These are phyloP conservation scores for Berghia stephanieae DNA, from an alignment of 1,140 invertebrate species.

Conservation along the genomic window DNA sequence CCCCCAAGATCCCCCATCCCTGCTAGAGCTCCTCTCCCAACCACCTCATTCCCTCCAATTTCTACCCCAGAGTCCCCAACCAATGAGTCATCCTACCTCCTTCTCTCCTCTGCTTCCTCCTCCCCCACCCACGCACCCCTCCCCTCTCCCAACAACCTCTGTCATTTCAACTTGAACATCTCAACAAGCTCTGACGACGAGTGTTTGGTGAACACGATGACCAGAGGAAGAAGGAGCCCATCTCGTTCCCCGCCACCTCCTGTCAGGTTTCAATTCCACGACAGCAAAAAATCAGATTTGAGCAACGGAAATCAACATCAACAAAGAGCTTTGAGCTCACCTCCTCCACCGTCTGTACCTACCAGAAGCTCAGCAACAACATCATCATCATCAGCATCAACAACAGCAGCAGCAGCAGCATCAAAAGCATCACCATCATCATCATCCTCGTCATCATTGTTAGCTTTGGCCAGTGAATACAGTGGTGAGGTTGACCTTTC, in stretches of 20 bases:
- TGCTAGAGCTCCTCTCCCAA: background rate
- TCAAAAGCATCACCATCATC: background rate
- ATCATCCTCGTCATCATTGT: background rate
- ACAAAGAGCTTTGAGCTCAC: constrained; percentile 27
- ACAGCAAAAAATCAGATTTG: background rate
- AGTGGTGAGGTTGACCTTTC: no score
- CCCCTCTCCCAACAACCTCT: background rate
- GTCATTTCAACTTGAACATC: background rate
- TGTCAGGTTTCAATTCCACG: no score
- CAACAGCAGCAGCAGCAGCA: constrained; percentile 10
- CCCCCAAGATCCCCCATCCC: background rate
- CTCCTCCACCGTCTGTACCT: background rate
- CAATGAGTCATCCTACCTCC: background rate
- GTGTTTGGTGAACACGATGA: constrained; percentile 28
- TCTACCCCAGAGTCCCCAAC: no score
- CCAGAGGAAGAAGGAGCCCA: background rate
- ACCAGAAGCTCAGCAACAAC: constrained; percentile 15
- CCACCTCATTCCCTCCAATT: no score
- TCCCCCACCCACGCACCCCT: background rate
- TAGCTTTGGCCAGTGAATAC: constrained; percentile 9
- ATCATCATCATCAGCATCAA: background rate
- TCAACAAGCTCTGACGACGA: constrained; percentile 33
- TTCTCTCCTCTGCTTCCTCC: background rate
- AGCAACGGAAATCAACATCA: background rate
- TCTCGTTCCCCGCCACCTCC: background rate